These are phyloP conservation scores for Hippocampus kuda DNA, from an alignment of 2,797 vertebrate genomes.

Conservation along the genomic window DNA sequence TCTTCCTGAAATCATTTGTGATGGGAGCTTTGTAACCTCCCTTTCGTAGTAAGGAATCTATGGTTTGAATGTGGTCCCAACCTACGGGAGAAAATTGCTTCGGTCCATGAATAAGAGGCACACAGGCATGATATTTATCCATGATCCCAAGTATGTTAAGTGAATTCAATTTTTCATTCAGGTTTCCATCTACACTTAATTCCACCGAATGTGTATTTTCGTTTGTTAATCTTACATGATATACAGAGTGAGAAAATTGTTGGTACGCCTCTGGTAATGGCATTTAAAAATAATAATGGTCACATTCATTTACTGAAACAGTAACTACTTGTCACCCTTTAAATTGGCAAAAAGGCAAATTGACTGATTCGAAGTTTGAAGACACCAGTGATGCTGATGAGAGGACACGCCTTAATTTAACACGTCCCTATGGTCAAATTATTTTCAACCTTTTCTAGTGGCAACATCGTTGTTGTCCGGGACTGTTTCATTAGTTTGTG, in stretches of 20 bases:
- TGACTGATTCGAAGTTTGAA: no score
- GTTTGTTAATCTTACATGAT: background rate
- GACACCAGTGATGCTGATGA: no score
- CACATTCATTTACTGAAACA: no score
- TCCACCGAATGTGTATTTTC: background rate
- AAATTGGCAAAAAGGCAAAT: no score
- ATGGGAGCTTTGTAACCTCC: slow-evolving; percentile 99
- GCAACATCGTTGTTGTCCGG: no score
- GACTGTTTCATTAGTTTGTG: no score
- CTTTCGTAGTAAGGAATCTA: slow-evolving; percentile 99
- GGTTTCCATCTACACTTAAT: background rate
- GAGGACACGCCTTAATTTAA: no score
- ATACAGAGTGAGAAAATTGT: background rate
- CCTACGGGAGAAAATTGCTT: slow-evolving; percentile 61
- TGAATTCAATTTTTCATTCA: background rate
- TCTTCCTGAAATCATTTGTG: slow-evolving; percentile 99
- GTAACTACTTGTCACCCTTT: no score
- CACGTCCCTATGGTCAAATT: no score
- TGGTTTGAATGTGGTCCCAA: slow-evolving; percentile 99
- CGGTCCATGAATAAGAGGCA: background rate
- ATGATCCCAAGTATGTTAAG: background rate
- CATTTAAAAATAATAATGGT: background rate
- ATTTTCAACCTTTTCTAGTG: no score
- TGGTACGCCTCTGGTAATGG: background rate
- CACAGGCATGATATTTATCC: background rate